phyloP scores from a whole-genome alignment of 1,140 invertebrate species.

The Drosophila willistoni region DNA sequence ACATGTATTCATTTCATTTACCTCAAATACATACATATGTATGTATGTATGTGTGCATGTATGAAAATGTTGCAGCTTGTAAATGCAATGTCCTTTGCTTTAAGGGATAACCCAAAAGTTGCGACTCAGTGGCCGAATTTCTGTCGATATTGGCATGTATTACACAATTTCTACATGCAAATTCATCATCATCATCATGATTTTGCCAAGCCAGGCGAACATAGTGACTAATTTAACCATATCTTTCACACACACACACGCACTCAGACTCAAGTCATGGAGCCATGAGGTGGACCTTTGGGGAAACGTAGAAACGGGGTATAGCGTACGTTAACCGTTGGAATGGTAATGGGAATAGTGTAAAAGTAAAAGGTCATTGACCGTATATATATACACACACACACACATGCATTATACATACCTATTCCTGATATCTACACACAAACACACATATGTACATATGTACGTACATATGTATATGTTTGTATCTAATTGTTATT shows the following conservation, averaged over 20 bases:
- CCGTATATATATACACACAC: constrained; percentile 52
- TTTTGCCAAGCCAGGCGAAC: constrained; percentile 15
- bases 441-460: too few relatives aligned
- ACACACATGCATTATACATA: constrained; percentile 29
- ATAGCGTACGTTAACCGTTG: constrained; percentile 15
- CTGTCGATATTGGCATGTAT: constrained; percentile 58
- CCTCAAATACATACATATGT: too few relatives aligned
- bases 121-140: neutral
- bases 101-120: too few relatives aligned
- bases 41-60: neutral
- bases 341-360: constrained; percentile 57
- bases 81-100: too few relatives aligned
- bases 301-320: neutral
- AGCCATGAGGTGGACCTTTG: constrained; percentile 5
- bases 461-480: too few relatives aligned
- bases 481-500: constrained; percentile 40
- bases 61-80: too few relatives aligned
- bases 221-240: constrained; percentile 70
- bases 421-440: constrained; percentile 67
- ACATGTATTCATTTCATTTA: constrained; percentile 35
- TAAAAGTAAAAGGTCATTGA: constrained; percentile 80
- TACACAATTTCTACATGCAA: constrained; percentile 56
- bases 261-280: neutral
- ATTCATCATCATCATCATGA: constrained; percentile 9
- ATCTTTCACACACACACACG: constrained; percentile 36